Base-by-base conservation (phyloP, 2,888 invertebrate species). In the Mimumesa dahlbomi region DNA sequence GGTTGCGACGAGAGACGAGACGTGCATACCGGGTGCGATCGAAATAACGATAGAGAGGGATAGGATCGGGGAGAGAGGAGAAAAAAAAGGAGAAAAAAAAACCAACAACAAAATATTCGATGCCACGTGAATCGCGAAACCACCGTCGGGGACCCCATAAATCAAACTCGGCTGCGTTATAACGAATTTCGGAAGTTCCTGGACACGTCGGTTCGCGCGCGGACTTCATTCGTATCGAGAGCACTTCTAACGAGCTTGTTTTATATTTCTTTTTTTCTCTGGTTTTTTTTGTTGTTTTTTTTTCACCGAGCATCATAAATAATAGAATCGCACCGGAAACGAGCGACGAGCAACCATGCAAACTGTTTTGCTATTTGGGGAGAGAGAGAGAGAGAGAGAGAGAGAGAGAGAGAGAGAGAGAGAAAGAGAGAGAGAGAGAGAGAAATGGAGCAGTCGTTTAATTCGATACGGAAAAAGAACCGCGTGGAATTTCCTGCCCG, bases 131-230 rank as follows among this genome's bases (percentile, higher is more conserved):
- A 62, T 62, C 16, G 40, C n/a, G 19, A 22, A 62, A 53, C 34
- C 22, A 22, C 43, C 29, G 34, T 38, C 5, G 48, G 56, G 29
- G 16, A 25, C 21, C n/a, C n/a, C 22, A 57, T 73, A 69, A 73
- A 65, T 72, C 64, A 66, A 65, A 53, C 25, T 36, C 6, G 14
- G 13, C 13, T 13, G 29, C 19, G 5, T 22, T 29, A 21, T 25
- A 54, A 56, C 50, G 42, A 46, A 56, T 43, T 43, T 43, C 56
- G 54, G 34, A 61, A 42, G 54, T 61, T 43, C 14, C 43, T 4
- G 40, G 3, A 19, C 16, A 22, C 54, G 40, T 9, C 21, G 25
- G 46, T 50, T 34, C 22, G 29, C 40, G 19, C 1, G 19, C 1
- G 19, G 14, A 13, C 16, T 42, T 43, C 46, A 31, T 46, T 19